Evolutionary conservation across 2,113 vertebrate genomes (phyloP).

Genomic region (Nymphicus hollandicus): DNA sequence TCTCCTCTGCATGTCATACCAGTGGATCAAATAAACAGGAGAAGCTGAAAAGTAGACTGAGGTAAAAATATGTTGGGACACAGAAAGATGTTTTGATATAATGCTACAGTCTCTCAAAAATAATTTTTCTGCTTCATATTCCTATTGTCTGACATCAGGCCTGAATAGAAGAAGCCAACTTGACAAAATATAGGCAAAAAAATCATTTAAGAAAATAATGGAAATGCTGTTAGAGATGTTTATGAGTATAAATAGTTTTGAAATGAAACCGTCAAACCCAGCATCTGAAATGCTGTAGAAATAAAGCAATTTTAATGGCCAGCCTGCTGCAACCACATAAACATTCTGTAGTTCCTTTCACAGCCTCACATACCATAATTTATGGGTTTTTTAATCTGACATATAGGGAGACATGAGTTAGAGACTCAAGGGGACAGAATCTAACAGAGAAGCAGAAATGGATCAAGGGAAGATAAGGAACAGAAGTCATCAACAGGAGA

Average conservation of each 20-base stretch:
- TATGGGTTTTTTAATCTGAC: slow-evolving; percentile 3
- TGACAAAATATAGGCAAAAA: slow-evolving; percentile 21
- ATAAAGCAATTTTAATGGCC: slow-evolving; percentile 65
- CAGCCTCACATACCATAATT: not conserved
- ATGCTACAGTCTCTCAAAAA: slow-evolving; percentile 29
- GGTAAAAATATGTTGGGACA: slow-evolving; percentile 10
- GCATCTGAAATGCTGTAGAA: slow-evolving; percentile 55
- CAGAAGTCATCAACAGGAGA: slow-evolving; percentile 15
- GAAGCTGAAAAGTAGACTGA: not conserved
- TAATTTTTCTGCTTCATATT: slow-evolving; percentile 62
- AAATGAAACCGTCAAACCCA: slow-evolving; percentile 70
- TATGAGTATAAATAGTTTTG: slow-evolving; percentile 71
- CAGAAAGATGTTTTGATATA: not conserved
- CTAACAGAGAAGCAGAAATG: not conserved
- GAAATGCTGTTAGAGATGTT: slow-evolving; percentile 70
- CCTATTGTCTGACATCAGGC: slow-evolving; percentile 54
- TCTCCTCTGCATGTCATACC: not conserved
- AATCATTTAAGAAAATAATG: slow-evolving; percentile 54
- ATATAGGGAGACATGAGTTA: not conserved
- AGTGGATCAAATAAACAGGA: slow-evolving; percentile 3
- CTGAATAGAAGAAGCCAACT: slow-evolving; percentile 58
- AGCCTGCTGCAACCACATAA: slow-evolving; percentile 6
- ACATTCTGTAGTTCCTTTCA: slow-evolving; percentile 12
- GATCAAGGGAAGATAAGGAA: slow-evolving; percentile 27
- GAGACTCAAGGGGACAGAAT: slow-evolving; percentile 5